Evolutionary conservation across 1,140 invertebrate species (phyloP).

Genomic region (Musca domestica): DNA sequence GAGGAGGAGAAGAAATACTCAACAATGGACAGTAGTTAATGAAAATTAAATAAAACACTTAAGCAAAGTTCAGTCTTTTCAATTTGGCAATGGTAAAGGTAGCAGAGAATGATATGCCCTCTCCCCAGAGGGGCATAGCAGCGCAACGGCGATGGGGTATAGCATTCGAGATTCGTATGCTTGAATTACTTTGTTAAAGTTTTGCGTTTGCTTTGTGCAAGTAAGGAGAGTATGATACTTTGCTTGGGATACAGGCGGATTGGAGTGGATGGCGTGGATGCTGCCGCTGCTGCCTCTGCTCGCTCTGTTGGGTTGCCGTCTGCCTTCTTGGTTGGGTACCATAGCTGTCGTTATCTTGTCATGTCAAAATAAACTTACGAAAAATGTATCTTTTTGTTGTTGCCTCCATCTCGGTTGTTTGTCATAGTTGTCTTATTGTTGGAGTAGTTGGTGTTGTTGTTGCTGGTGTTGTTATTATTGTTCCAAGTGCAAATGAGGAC

Average conservation of each 20-base stretch:
- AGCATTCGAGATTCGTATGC: not conserved
- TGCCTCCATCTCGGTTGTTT: constrained; percentile 2
- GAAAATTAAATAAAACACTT: constrained; percentile 13
- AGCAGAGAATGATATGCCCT: no score
- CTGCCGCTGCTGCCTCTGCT: not conserved
- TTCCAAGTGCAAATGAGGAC: constrained; percentile 22
- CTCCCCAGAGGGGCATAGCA: no score
- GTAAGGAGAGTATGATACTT: not conserved
- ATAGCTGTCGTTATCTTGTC: constrained; percentile 50
- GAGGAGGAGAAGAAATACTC: no score
- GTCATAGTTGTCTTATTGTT: constrained; percentile 16
- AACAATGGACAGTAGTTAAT: not conserved
- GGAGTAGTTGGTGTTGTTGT: constrained; percentile 26
- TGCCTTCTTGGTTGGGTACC: not conserved
- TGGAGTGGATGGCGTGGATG: not conserved
- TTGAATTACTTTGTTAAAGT: constrained; percentile 15
- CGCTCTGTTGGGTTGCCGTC: not conserved
- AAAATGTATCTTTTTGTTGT: constrained; percentile 26
- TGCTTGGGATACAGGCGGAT: not conserved
- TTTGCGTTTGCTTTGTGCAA: not conserved
- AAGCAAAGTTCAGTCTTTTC: not conserved
- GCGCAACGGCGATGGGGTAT: not conserved
- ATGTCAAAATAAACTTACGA: constrained; percentile 46
- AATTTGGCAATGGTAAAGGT: no score
- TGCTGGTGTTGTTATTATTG: constrained; percentile 21